Percentiles rank a stretch among this genome's conserved stretches.
Evolutionary conservation across 2,113 vertebrate genomes (phyloP).

Genomic region (Fregetta grallaria): DNA sequence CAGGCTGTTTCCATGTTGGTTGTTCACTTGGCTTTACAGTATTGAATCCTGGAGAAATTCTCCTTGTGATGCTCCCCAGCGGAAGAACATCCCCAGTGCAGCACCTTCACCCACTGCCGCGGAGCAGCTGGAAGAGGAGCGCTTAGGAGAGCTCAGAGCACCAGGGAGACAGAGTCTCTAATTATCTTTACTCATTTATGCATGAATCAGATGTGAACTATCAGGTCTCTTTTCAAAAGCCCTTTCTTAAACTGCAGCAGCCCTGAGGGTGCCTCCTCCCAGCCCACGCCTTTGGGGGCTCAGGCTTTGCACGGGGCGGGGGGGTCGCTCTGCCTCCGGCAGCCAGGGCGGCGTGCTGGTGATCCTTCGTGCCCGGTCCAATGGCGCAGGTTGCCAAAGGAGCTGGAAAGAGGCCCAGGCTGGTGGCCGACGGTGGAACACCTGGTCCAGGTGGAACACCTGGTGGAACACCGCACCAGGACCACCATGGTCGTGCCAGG

Average conservation of each 20-base stretch:
- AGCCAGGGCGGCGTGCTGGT: rapidly evolving
- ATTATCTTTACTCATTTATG: not conserved
- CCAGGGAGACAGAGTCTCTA: not conserved
- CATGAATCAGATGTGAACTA: not conserved
- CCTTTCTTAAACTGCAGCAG: not conserved
- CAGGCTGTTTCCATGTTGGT: not conserved
- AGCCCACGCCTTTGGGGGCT: not conserved
- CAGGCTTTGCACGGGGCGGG: not conserved
- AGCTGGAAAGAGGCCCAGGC: not conserved
- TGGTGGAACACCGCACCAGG: too few species aligned
- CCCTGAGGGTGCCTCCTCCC: not conserved
- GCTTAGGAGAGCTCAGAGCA: not conserved
- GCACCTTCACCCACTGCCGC: rapidly evolving
- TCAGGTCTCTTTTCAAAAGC: not conserved
- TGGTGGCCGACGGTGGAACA: rapidly evolving
- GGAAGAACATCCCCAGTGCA: not conserved
- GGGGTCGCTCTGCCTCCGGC: not conserved
- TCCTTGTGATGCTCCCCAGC: not conserved
- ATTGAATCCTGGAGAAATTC: not conserved
- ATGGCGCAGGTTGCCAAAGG: rapidly evolving
- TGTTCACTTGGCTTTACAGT: not conserved
- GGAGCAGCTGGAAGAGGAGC: not conserved
- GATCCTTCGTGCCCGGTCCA: not conserved
- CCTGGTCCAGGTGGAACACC: rapidly evolving
- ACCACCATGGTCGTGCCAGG: not conserved